Evolutionary conservation across 1,140 invertebrate genomes (phyloP).

Genomic region (Adoxophyes honmai): DNA sequence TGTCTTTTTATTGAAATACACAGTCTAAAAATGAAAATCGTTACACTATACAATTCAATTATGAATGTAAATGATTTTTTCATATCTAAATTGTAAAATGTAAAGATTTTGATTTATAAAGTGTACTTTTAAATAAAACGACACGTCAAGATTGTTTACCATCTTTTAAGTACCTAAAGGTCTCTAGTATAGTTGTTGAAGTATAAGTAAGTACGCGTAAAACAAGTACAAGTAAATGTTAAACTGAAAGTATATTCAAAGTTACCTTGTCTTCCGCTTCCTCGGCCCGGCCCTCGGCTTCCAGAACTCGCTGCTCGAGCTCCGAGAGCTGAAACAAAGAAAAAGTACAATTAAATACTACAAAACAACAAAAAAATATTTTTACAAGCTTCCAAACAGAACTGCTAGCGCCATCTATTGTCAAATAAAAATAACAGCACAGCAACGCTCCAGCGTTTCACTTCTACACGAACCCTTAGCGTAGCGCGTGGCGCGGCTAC

Average conservation of each 20-base stretch:
- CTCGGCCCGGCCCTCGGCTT: conserved; percentile 92
- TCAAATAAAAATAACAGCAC: conserved; percentile 7
- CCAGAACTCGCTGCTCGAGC: conserved; percentile 92
- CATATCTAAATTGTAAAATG: too few relatives aligned
- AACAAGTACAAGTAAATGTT: too few relatives aligned
- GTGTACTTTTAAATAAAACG: too few relatives aligned
- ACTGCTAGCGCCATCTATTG: conserved; percentile 32
- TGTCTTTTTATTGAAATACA: too few relatives aligned
- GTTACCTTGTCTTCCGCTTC: conserved; percentile 96
- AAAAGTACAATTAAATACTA: conserved; percentile 31
- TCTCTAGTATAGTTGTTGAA: too few relatives aligned
- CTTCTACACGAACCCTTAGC: conserved; percentile 24
- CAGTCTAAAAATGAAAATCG: too few relatives aligned
- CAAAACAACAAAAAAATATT: not conserved
- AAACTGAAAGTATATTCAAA: conserved; percentile 16
- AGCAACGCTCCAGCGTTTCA: not conserved
- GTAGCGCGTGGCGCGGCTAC: not conserved
- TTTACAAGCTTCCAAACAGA: not conserved
- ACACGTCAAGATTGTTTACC: too few relatives aligned
- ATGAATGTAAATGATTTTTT: too few relatives aligned
- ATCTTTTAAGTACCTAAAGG: too few relatives aligned
- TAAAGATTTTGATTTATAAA: too few relatives aligned
- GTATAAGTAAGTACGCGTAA: too few relatives aligned
- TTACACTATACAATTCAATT: too few relatives aligned
- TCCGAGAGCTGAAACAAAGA: conserved; percentile 91